phyloP scores from a whole-genome alignment of 2,797 vertebrate species.

The Coregonus ussuriensis region DNA sequence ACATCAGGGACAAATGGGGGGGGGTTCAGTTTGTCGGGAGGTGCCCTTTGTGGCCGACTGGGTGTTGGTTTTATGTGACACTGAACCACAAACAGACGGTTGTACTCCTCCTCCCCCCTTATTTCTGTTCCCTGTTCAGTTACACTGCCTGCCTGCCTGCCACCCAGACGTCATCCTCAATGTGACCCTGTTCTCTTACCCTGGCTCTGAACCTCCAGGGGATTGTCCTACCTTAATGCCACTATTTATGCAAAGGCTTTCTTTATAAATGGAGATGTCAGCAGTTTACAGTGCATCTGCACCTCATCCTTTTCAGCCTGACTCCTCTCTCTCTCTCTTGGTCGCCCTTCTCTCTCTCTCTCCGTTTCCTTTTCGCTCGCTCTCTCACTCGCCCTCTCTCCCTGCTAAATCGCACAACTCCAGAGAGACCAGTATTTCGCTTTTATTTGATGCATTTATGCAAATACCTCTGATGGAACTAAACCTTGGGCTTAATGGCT shows the following conservation, averaged over 20 bases:
- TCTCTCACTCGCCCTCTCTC: constrained; percentile 14
- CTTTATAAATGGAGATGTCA: constrained; percentile 37
- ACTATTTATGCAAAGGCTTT: constrained; percentile 30
- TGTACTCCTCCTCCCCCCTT: constrained; percentile 28
- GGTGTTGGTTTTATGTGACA: constrained; percentile 39
- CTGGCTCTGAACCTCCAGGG: constrained; percentile 50
- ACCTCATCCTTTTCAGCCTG: not conserved
- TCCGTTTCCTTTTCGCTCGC: too few species aligned
- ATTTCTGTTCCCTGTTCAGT: constrained; percentile 46
- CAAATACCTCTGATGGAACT: constrained; percentile 40
- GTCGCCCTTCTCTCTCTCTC: constrained; percentile 8
- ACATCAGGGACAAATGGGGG: constrained; percentile 20
- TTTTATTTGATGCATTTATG: constrained; percentile 56
- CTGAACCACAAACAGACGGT: constrained; percentile 38
- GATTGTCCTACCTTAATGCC: constrained; percentile 47
- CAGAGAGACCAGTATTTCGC: constrained; percentile 5
- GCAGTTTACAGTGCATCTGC: constrained; percentile 33
- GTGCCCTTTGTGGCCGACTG: constrained; percentile 32
- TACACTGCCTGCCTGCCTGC: constrained; percentile 37
- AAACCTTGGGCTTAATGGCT: constrained; percentile 51
- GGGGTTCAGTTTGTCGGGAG: constrained; percentile 5
- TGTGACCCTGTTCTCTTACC: constrained; percentile 53
- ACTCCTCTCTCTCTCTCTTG: not conserved
- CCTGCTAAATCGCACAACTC: constrained; percentile 28
- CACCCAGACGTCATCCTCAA: constrained; percentile 25